Evolutionary conservation across 2,888 invertebrate genomes (phyloP).

Genomic region (Heliconius ismenius): DNA sequence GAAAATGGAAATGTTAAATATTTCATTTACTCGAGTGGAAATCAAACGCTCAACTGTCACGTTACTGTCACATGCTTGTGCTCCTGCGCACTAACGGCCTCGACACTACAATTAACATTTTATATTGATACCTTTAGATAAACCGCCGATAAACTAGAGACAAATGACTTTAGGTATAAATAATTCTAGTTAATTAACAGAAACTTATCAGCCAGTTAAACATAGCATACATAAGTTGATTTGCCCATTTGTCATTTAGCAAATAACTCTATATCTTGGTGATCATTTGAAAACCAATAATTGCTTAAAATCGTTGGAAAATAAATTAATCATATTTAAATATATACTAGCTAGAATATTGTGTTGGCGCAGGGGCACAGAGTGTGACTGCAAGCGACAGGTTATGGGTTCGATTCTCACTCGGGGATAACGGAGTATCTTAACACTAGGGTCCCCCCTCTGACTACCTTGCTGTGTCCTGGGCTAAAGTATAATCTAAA

Average conservation of each 20-base stretch:
- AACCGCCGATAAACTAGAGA: not conserved
- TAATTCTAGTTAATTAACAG: not conserved
- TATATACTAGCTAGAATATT: not conserved
- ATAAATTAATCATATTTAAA: conserved; percentile 2
- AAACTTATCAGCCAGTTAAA: not conserved
- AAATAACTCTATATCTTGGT: not conserved
- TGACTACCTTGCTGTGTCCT: too few species aligned
- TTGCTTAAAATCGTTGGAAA: not conserved
- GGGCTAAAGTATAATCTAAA: too few species aligned
- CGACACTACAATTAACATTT: not conserved
- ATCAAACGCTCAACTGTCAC: too few species aligned
- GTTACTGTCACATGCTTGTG: too few species aligned
- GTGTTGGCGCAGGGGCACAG: too few species aligned
- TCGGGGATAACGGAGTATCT: too few species aligned
- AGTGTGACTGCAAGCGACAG: too few species aligned
- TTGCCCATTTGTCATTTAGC: not conserved
- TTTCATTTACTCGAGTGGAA: too few species aligned
- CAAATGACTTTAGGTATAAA: not conserved
- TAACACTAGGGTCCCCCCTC: too few species aligned
- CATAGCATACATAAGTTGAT: not conserved
- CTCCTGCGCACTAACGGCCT: too few species aligned
- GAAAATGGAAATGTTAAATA: not conserved
- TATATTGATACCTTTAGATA: not conserved
- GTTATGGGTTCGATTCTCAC: too few species aligned
- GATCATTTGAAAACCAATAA: not conserved